Evolutionary conservation across 2,888 invertebrate species (phyloP), one percentile per base, ranked within the genome.

Genomic region (Parapristionchus giblindavisi): DNA sequence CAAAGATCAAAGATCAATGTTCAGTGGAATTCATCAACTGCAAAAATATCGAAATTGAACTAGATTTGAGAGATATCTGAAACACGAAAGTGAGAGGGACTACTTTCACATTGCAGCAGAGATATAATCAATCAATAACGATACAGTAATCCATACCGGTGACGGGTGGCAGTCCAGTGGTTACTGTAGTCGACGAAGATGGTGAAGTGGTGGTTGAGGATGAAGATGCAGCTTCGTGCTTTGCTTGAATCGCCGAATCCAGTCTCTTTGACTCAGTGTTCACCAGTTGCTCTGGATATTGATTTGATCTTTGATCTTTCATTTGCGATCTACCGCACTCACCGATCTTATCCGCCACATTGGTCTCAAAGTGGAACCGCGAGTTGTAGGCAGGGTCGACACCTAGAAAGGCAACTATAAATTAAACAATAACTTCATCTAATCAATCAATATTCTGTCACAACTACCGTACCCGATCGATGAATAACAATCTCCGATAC

Each of bases 191-290:
- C 2, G 78, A 71, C 11, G 89, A 91, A 0, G 92, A 61, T 91
- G 56, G 88, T 0, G 71, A 52, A 14, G 32, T 32, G 34, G 36
- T 71, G 91, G 54, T 88, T 0, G 63, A 34, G 27, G 80, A 79
- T 24, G 76, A 92, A 0, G 97, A 97, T 86, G 97, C 95, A 0
- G 94, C 93, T 89, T 98, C 97, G 85, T 96, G 96, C 83, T 94
- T 92, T 63, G 94, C 94, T 0, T 94, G 93, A 74, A 96, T 92
- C 2, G 96, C 94, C 77, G 93, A 93, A 85, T 98, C 97, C 66
- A 97, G 89, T 87, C 96, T 95, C 76, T 92, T 92, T 82, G 92
- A 93, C 81, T 95, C 94, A 14, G 80, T 77, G 72, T 83, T 81
- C 76, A 78, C 77, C 63, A 83, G 76, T 21, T 77, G 77, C 58